Evolutionary conservation across 1,140 invertebrate species (phyloP).

Genomic region (Leptonema lineaticorne): DNA sequence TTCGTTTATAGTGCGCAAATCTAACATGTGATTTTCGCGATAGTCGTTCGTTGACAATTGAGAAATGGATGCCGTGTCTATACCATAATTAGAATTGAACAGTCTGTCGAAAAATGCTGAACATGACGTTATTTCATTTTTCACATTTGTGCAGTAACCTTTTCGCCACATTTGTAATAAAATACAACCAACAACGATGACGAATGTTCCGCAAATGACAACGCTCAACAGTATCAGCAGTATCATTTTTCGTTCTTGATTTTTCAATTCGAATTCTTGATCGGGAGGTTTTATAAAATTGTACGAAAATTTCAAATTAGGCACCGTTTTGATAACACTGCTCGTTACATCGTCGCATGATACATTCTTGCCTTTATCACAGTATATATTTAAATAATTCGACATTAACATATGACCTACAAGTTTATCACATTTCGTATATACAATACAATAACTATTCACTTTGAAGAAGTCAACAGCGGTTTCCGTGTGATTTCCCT

Average conservation of each 20-base stretch:
- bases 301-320: neutral
- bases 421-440: slow-evolving; percentile 64
- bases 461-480: slow-evolving; percentile 49
- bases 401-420: slow-evolving; percentile 62
- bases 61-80: slow-evolving; percentile 61
- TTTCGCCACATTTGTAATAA: slow-evolving; percentile 32
- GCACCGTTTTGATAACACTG: neutral
- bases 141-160: slow-evolving; percentile 31
- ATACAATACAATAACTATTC: slow-evolving; percentile 64
- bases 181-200: slow-evolving; percentile 1
- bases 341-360: slow-evolving; percentile 3
- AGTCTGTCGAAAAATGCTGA: slow-evolving; percentile 41
- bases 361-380: slow-evolving; percentile 53
- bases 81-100: slow-evolving; percentile 44
- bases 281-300: neutral
- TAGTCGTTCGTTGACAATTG: slow-evolving; percentile 65
- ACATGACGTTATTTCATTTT: slow-evolving; percentile 35
- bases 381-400: slow-evolving; percentile 64
- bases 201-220: neutral
- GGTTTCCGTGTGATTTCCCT: slow-evolving; percentile 43
- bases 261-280: neutral
- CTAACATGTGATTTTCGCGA: slow-evolving; percentile 59
- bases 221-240: slow-evolving; percentile 36
- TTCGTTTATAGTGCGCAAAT: slow-evolving; percentile 51
- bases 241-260: slow-evolving; percentile 44